Conservation (phyloP, 2,888 invertebrate species). For the Amiota communis region DNA sequence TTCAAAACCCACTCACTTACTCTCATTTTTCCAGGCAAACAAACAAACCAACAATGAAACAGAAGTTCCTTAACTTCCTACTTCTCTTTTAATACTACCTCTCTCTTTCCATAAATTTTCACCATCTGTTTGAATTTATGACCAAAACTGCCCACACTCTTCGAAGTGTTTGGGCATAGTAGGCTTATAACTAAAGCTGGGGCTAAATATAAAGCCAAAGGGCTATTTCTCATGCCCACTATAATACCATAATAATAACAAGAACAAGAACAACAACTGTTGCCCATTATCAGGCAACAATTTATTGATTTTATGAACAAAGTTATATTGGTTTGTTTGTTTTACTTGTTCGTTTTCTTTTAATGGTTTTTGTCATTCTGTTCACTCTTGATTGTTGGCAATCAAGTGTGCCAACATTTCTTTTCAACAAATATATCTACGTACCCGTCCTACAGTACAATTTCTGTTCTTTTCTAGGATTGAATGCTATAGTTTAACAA, state of each 20-base stretch:
- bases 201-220: no score
- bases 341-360: slow-evolving; percentile 19
- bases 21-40: no score
- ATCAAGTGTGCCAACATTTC: slow-evolving; percentile 22
- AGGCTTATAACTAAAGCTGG: neutral
- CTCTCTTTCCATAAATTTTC: no score
- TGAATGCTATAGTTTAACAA: neutral
- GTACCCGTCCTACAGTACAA: neutral
- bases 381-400: slow-evolving; percentile 14
- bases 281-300: slow-evolving; percentile 13
- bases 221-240: no score
- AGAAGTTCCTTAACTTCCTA: no score
- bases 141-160: no score
- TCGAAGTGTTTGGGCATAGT: neutral
- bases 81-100: no score
- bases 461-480: neutral
- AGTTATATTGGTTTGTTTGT: slow-evolving; percentile 19
- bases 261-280: slow-evolving; percentile 2
- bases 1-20: no score
- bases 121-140: no score
- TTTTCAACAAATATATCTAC: neutral
- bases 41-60: no score
- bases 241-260: no score
- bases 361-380: neutral
- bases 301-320: slow-evolving; percentile 21